Conservation (phyloP, 2,113 vertebrate species). For the Xenopus borealis region DNA sequence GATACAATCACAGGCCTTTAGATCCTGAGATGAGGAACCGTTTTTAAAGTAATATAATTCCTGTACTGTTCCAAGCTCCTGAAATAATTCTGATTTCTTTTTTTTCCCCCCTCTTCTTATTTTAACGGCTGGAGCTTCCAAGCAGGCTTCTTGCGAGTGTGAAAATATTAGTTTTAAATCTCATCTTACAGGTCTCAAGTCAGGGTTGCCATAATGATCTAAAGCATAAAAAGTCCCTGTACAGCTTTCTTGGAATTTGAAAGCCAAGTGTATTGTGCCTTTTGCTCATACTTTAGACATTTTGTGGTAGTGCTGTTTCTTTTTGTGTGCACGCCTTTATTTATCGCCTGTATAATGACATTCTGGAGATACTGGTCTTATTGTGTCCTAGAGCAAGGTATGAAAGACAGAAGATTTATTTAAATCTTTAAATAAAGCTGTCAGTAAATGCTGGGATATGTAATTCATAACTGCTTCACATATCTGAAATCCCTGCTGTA, state of each 20-base stretch:
- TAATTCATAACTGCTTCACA: too few relatives aligned
- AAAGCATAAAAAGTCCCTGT: conserved; percentile 9
- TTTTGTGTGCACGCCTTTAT: conserved; percentile 1
- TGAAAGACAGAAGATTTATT: too few relatives aligned
- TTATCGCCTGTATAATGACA: background rate
- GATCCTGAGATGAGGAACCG: background rate
- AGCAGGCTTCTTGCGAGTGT: conserved; percentile 35
- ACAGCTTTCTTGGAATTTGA: conserved; percentile 9
- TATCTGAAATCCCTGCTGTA: too few relatives aligned
- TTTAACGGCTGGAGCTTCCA: conserved; percentile 38
- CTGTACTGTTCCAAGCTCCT: conserved; percentile 23
- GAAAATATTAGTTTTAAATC: conserved; percentile 44
- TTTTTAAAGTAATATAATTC: conserved; percentile 35
- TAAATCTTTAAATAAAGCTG: too few relatives aligned
- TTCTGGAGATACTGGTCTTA: background rate
- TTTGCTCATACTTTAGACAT: background rate
- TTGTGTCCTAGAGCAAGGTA: too few relatives aligned
- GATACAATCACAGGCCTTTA: conserved; percentile 6
- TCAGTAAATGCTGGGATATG: too few relatives aligned
- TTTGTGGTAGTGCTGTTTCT: conserved; percentile 14
- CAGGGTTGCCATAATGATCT: conserved; percentile 32
- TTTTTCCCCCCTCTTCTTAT: background rate
- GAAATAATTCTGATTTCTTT: conserved; percentile 40
- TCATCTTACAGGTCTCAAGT: conserved; percentile 42
- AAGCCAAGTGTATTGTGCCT: conserved; percentile 16